phyloP scores from a whole-genome alignment of 1,140 invertebrate species.

The Diachasma alloeum region DNA sequence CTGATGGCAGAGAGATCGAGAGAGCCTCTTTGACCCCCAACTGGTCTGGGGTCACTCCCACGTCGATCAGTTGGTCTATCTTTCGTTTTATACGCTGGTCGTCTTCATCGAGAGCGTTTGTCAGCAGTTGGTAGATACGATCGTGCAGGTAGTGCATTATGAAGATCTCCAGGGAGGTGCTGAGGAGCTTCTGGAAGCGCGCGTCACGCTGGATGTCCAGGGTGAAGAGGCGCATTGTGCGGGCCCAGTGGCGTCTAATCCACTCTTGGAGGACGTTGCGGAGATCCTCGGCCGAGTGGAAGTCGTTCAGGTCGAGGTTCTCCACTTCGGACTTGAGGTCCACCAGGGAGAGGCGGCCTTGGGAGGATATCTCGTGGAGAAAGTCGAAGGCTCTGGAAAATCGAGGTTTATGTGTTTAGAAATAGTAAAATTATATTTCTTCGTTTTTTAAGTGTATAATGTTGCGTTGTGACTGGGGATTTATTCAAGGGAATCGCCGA shows the following conservation, averaged over 20 bases:
- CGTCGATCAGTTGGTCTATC: slow-evolving; percentile 37
- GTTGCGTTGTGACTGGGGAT: too few species aligned
- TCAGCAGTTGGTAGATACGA: slow-evolving; percentile 40
- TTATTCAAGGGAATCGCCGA: too few species aligned
- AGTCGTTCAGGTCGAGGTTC: slow-evolving; percentile 29
- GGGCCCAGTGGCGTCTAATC: slow-evolving; percentile 44
- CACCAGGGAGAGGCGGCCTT: slow-evolving; percentile 20
- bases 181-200: slow-evolving; percentile 48
- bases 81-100: slow-evolving; percentile 40
- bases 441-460: too few species aligned
- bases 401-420: too few species aligned
- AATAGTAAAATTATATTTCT: too few species aligned
- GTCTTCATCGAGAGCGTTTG: slow-evolving; percentile 31
- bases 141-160: slow-evolving; percentile 47
- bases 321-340: slow-evolving; percentile 32
- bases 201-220: slow-evolving; percentile 48
- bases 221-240: slow-evolving; percentile 40
- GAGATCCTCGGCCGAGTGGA: slow-evolving; percentile 36
- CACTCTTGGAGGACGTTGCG: slow-evolving; percentile 43
- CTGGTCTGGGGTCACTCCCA: slow-evolving; percentile 44
- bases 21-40: slow-evolving; percentile 42
- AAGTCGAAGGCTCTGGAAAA: slow-evolving; percentile 43
- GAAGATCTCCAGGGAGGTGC: slow-evolving; percentile 47
- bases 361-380: slow-evolving; percentile 33
- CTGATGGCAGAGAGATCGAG: slow-evolving; percentile 44